Conservation (phyloP, 1,140 invertebrate genomes). For the Zelostemma sp. region DNA sequence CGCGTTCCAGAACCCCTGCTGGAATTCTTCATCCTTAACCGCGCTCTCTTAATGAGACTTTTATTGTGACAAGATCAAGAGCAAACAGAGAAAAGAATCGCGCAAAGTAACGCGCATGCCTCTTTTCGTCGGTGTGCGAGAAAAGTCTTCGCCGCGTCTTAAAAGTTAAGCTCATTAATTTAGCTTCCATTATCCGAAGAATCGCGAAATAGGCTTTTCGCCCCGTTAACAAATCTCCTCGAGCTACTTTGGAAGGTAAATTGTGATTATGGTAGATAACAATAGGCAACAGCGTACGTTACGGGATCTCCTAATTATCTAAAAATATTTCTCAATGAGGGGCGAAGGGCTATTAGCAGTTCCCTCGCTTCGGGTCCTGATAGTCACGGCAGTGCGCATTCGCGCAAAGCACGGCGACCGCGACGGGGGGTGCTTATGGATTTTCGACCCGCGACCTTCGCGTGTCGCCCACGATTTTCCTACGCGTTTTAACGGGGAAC, state of each 20-base stretch:
- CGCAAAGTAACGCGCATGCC: neutral
- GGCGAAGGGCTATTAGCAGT: slow-evolving; percentile 17
- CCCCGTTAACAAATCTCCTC: too few species aligned
- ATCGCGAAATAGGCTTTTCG: too few species aligned
- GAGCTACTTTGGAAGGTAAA: too few species aligned
- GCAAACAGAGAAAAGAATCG: neutral
- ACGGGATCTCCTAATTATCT: slow-evolving; percentile 18
- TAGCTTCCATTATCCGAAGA: neutral
- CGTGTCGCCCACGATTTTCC: slow-evolving; percentile 38
- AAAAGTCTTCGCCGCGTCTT: neutral
- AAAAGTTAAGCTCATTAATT: neutral
- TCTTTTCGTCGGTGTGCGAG: neutral
- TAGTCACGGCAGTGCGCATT: slow-evolving; percentile 40
- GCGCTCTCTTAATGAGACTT: neutral
- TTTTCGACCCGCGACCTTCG: slow-evolving; percentile 61
- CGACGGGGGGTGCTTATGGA: slow-evolving; percentile 59
- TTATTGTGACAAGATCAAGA: neutral
- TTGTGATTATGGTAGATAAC: neutral
- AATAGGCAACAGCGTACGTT: neutral
- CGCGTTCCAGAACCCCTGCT: neutral
- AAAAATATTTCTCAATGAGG: slow-evolving; percentile 25
- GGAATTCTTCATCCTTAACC: neutral
- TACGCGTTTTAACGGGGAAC: slow-evolving; percentile 8
- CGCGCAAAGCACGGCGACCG: slow-evolving; percentile 12
- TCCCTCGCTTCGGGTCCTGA: slow-evolving; percentile 9